Evolutionary conservation across 2,797 vertebrate species (phyloP).

Genomic region (Eulemur albifrons): DNA sequence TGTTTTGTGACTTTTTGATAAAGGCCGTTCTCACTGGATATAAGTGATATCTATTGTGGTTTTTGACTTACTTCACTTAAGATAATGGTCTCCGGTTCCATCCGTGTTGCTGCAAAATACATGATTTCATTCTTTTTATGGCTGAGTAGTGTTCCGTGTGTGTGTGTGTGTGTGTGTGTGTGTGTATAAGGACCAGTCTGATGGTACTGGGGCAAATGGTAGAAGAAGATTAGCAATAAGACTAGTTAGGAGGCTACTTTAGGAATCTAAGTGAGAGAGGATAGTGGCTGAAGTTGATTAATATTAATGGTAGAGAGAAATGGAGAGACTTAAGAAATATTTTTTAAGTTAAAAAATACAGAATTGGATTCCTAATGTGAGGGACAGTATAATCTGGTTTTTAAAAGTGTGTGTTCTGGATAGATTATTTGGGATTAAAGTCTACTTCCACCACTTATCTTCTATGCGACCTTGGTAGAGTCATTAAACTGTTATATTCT

Average conservation of each 20-base stretch:
- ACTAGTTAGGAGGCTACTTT: neutral
- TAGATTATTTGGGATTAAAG: neutral
- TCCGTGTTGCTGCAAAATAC: neutral
- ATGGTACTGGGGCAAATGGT: neutral
- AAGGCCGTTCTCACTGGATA: too few relatives aligned
- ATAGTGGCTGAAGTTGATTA: neutral
- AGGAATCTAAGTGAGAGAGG: neutral
- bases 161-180: too few relatives aligned
- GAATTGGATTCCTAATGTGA: neutral
- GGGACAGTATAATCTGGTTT: neutral
- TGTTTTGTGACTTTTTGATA: too few relatives aligned
- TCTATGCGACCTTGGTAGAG: neutral
- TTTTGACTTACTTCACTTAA: neutral
- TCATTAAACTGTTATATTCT: neutral
- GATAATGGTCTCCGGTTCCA: neutral
- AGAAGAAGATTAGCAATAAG: neutral
- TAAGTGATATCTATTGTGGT: too few relatives aligned
- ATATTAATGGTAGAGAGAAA: neutral
- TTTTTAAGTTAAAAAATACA: neutral
- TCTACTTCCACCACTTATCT: neutral
- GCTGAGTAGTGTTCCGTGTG: neutral
- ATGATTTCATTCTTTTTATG: neutral
- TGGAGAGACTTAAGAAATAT: neutral
- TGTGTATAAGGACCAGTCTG: neutral
- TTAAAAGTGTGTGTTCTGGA: neutral